Conservation (phyloP, 2,113 vertebrate genomes). For the Anarrhichthys ocellatus region DNA sequence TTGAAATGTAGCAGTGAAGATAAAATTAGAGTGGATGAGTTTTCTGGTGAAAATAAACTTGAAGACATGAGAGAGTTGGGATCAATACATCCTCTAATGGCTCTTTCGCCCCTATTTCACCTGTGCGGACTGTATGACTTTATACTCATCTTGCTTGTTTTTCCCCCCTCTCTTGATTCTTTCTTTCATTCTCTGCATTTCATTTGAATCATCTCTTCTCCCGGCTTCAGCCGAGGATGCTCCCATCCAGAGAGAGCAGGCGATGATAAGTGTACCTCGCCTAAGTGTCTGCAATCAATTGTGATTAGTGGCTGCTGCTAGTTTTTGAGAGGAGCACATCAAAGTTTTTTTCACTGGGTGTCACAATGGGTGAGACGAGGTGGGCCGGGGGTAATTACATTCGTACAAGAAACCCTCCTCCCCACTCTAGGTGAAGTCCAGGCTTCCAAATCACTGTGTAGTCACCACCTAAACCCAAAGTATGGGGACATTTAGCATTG, state of each 20-base stretch:
- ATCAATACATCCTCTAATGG: constrained; percentile 26
- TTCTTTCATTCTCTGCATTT: constrained; percentile 66
- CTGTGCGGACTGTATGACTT: constrained; percentile 38
- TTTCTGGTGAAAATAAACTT: constrained; percentile 39
- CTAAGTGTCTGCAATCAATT: constrained; percentile 92
- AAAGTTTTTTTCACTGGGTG: constrained; percentile 89
- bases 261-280: constrained; percentile 81
- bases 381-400: constrained; percentile 82
- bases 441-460: constrained; percentile 12
- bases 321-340: constrained; percentile 86
- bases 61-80: constrained; percentile 24
- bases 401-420: constrained; percentile 67
- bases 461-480: constrained; percentile 30
- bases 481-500: background rate
- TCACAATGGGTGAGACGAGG: constrained; percentile 70
- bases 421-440: constrained; percentile 54
- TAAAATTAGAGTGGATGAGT: constrained; percentile 37
- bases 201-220: constrained; percentile 79
- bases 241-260: constrained; percentile 64
- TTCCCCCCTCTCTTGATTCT: constrained; percentile 33
- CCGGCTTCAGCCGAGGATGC: constrained; percentile 70
- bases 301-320: constrained; percentile 85
- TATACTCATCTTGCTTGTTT: constrained; percentile 43
- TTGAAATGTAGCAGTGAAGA: constrained; percentile 47
- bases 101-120: constrained; percentile 25